phyloP scores from a whole-genome alignment of 2,797 vertebrate species.

The Esox lucius region DNA sequence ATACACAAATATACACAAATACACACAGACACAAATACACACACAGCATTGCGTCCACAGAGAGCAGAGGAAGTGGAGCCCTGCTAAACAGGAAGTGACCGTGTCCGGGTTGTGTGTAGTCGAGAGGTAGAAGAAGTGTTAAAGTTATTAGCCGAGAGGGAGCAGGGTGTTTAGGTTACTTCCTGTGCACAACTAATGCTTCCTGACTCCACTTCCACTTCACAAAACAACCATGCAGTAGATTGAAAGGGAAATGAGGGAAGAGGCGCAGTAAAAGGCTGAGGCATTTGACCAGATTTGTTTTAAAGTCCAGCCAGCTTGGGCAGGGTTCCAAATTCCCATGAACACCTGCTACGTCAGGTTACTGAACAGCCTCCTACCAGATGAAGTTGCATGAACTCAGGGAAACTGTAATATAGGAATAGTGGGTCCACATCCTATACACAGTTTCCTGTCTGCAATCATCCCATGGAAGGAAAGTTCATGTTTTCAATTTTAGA shows the following conservation, averaged over 20 bases:
- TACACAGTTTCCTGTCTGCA: background rate
- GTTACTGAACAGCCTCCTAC: slow-evolving; percentile 8
- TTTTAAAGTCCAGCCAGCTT: too few relatives aligned
- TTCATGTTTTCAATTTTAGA: slow-evolving; percentile 46
- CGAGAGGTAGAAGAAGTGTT: slow-evolving; percentile 77
- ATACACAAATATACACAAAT: too few relatives aligned
- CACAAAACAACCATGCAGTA: slow-evolving; percentile 46
- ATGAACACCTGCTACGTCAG: background rate
- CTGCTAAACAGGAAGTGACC: slow-evolving; percentile 70
- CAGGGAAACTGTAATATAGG: slow-evolving; percentile 7
- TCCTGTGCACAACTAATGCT: slow-evolving; percentile 73
- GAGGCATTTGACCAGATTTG: too few relatives aligned
- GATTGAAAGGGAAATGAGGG: background rate
- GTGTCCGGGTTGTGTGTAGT: slow-evolving; percentile 60
- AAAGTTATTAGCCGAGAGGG: slow-evolving; percentile 69
- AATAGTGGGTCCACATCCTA: background rate
- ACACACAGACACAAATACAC: background rate
- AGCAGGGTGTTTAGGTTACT: slow-evolving; percentile 55
- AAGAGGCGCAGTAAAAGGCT: background rate
- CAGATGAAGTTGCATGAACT: slow-evolving; percentile 46
- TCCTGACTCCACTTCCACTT: slow-evolving; percentile 59
- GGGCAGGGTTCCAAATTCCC: too few relatives aligned
- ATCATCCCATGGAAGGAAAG: slow-evolving; percentile 36
- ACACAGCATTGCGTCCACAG: background rate
- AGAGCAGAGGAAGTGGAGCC: slow-evolving; percentile 73